Percentiles rank a stretch among this genome's conserved stretches.
Evolutionary conservation across 1,140 invertebrate genomes (phyloP).

Genomic region (Oncopodura yosiiana): DNA sequence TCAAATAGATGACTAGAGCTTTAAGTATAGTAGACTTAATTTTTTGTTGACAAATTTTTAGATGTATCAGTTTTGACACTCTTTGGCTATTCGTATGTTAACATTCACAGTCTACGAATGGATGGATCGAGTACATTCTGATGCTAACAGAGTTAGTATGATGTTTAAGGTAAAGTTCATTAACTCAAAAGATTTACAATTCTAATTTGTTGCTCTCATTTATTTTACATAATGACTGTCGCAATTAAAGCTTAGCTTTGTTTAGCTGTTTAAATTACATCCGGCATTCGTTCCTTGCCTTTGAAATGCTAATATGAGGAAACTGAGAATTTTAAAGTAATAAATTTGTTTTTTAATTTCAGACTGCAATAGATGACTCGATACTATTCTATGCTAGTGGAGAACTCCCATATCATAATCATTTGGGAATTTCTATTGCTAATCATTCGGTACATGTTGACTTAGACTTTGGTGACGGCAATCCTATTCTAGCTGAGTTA

Average conservation of each 20-base stretch:
- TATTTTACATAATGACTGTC: too few relatives aligned
- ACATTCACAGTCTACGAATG: constrained; percentile 85
- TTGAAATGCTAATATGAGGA: not conserved
- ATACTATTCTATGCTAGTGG: constrained; percentile 77
- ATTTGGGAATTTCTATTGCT: constrained; percentile 68
- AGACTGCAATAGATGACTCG: constrained; percentile 76
- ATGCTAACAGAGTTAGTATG: constrained; percentile 72
- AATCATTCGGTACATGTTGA: constrained; percentile 66
- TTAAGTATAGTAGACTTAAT: constrained; percentile 3
- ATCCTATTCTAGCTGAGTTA: constrained; percentile 39
- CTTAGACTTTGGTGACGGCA: constrained; percentile 71
- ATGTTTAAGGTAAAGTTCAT: constrained; percentile 62
- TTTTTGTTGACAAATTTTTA: constrained; percentile 41
- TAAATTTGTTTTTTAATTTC: constrained; percentile 35
- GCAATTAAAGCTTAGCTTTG: too few relatives aligned
- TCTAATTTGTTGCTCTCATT: too few relatives aligned
- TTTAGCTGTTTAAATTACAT: too few relatives aligned
- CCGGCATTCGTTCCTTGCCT: too few relatives aligned
- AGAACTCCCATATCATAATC: constrained; percentile 68
- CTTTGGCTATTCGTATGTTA: constrained; percentile 79
- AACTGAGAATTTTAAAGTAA: not conserved
- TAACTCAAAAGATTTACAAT: too few relatives aligned
- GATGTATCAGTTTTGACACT: constrained; percentile 77
- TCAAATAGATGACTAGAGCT: constrained; percentile 2
- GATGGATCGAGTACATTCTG: constrained; percentile 80